Base-by-base conservation (phyloP, 2,797 vertebrate genomes). In the Urophycis tenuis region DNA sequence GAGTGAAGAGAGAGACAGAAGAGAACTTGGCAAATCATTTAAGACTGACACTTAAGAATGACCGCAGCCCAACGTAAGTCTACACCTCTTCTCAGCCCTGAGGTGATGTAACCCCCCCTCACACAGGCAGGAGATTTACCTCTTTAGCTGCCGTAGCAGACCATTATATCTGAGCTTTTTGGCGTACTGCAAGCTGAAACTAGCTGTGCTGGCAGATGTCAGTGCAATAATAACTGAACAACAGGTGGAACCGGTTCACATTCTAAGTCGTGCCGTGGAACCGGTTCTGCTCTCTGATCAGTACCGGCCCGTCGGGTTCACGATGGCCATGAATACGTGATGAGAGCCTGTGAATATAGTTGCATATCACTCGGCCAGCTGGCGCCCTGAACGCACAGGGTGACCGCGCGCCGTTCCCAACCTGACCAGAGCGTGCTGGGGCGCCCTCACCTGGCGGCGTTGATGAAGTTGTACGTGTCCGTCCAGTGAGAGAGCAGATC, bases 401-500 rank as follows among this genome's bases (percentile, higher is more conserved):
- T n/a, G n/a, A n/a, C n/a, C n/a, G n/a, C n/a, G n/a, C n/a, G n/a
- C n/a, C n/a, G n/a, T n/a, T 60, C 53, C 53, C n/a, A 3, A 60
- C 53, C 53, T 60, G 53, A 60, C 34, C 32, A 32, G 31, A 5
- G 14, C 15, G 10, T 19, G 14, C 34, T 41, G 17, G 31, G 15
- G 4, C 1, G 22, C 69, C 6, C 77, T 34, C 84, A 98, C 96
- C 94, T 94, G 14, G 95, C 96, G 0, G 72, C 85, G 84, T 92
- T 94, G 82, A 99, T 96, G 84, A 98, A 98, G 82, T 81, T 88
- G 87, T 95, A 96, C 0, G 97, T 98, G 89, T 95, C 94, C 0
- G 95, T 92, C 97, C 97, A 99, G 87, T 98, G 90, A 2, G 94
- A 81, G 35, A 99, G 93, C 77, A 99, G 94, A 87, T 98, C 91